phyloP scores from a whole-genome alignment of 2,113 vertebrate species.

The Arizona elegans region DNA sequence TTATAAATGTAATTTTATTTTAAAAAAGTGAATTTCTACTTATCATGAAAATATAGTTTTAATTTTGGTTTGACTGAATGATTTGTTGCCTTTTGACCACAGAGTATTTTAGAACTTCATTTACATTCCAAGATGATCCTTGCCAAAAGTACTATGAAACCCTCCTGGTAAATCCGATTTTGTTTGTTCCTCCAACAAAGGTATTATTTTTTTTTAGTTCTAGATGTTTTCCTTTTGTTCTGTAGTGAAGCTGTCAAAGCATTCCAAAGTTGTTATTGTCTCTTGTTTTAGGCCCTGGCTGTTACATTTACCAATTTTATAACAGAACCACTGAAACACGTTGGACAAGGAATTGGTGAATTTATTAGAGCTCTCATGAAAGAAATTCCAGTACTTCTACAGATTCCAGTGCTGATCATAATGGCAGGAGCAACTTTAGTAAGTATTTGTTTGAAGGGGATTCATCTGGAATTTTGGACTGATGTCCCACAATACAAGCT shows the following conservation, averaged over 20 bases:
- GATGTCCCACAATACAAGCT: not conserved
- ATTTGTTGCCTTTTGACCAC: conserved; percentile 41
- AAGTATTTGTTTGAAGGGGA: not conserved
- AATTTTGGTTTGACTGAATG: conserved; percentile 7
- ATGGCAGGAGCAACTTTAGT: conserved; percentile 76
- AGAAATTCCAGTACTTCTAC: conserved; percentile 84
- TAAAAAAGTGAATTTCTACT: not conserved
- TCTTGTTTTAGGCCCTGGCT: conserved; percentile 74
- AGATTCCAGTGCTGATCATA: conserved; percentile 81
- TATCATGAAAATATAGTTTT: not conserved
- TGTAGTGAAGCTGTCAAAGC: not conserved
- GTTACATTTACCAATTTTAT: conserved; percentile 87
- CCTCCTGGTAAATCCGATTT: conserved; percentile 84
- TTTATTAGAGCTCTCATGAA: conserved; percentile 87
- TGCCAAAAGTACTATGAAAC: conserved; percentile 88
- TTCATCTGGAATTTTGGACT: not conserved
- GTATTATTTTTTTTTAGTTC: conserved; percentile 59
- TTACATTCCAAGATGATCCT: conserved; percentile 84
- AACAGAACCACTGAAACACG: conserved; percentile 88
- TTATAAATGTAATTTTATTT: not conserved
- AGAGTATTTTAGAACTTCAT: conserved; percentile 84
- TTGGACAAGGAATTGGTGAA: conserved; percentile 87
- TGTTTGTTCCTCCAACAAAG: conserved; percentile 90
- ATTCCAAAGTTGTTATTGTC: accelerated
- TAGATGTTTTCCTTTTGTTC: accelerated